A percentile compares a stretch with the other conserved stretches of the same genome.
Conservation (phyloP, 2,113 vertebrate species). For the Orcinus orca region DNA sequence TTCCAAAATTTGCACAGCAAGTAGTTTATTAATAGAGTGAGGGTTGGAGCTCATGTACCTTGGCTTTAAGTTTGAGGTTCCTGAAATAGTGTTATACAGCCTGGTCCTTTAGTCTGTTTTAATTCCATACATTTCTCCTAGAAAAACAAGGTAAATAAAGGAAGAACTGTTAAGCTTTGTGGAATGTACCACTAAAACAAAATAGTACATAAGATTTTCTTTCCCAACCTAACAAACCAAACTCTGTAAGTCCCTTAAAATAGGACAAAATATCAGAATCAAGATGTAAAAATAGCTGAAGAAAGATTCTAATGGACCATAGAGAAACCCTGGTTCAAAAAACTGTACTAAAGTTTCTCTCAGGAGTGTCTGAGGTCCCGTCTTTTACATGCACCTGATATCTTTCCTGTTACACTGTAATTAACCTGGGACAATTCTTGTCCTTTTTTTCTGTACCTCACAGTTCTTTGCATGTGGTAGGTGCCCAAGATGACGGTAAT, state of each 20-base stretch:
- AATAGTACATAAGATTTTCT: neutral
- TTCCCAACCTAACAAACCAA: neutral
- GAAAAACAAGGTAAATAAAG: neutral
- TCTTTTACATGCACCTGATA: neutral
- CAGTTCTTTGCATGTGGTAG: neutral
- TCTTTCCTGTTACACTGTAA: neutral
- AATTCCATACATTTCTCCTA: neutral
- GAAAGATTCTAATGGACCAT: neutral
- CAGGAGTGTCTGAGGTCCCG: neutral
- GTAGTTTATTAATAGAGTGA: neutral
- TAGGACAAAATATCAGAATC: neutral
- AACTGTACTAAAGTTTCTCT: neutral
- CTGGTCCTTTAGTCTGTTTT: neutral
- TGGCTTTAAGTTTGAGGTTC: neutral
- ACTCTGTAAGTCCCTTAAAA: neutral
- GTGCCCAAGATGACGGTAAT: neutral
- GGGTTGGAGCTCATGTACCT: neutral
- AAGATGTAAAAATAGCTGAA: neutral
- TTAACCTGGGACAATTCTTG: neutral
- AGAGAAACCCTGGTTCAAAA: neutral
- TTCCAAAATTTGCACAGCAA: neutral
- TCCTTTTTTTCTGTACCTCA: neutral
- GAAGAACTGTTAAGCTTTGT: neutral
- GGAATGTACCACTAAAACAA: neutral
- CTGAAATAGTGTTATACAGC: neutral